Base-by-base conservation (phyloP, 2,888 invertebrate genomes). In the Lottia scabra region DNA sequence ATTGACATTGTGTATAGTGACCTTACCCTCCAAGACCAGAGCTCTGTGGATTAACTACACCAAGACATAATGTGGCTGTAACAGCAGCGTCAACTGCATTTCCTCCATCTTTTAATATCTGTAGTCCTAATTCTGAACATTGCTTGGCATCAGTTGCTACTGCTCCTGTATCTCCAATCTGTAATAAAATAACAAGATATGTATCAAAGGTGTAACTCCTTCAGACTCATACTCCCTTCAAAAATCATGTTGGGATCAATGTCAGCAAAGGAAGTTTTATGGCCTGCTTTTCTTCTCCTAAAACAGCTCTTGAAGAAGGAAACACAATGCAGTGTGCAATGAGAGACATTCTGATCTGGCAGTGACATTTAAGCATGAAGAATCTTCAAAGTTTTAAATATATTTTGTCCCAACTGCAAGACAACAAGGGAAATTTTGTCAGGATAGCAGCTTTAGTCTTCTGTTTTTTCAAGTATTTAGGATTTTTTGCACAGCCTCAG, bases 11-110 rank as follows among this genome's bases (percentile, higher is more conserved):
- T n/a, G n/a, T n/a, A n/a, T n/a, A n/a, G n/a, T n/a, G n/a, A 10
- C 71, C 92, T 89, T 89, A 95, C 95, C 94, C 94, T 87, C 95
- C 95, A 62, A 95, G 90, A 46, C 95, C 93, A 43, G 94, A 93
- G 80, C 92, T 91, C 84, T 95, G 94, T 68, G 94, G 94, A 79
- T 93, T 92, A 26, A 93, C 91, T 46, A 95, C 93, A 66, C 93
- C 92, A 79, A 94, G 91, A 88, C 95, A 96, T 73, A 95, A 91
- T 63, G 94, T 92, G 67, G 94, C 92, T 46, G 93, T 93, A 69
- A 93, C 92, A 45, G 94, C 93, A 71, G 95, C 95, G 91, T 95
- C 95, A 0, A 94, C 91, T 30, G 95, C 94, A 90, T 92, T 93
- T n/a, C 95, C 95, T 65, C 93, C 93, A 80, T 91, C 90, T 88